A percentile compares a stretch with the other conserved stretches of the same genome.
Evolutionary conservation across 2,113 vertebrate genomes (phyloP).

Genomic region (Megaleporinus macrocephalus): DNA sequence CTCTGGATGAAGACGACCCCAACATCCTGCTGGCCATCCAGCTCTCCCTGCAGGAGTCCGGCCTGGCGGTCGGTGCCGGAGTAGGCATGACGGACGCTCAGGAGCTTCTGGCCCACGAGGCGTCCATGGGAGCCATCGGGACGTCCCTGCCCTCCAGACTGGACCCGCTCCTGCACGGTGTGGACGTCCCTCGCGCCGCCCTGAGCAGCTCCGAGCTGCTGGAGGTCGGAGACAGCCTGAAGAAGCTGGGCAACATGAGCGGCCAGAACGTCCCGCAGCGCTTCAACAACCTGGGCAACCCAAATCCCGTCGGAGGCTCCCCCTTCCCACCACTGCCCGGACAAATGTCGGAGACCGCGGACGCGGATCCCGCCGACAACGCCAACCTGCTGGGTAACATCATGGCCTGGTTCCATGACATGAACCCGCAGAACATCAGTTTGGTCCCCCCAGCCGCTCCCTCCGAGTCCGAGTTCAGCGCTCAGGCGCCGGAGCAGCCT

Average conservation of each 20-base stretch:
- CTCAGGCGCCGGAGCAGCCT: conserved; percentile 44
- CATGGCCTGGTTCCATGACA: conserved; percentile 99
- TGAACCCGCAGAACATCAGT: conserved; percentile 95
- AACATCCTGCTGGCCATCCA: conserved; percentile 98
- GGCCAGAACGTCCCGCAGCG: conserved; percentile 62
- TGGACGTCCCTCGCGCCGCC: conserved; percentile 83
- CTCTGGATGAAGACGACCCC: conserved; percentile 96
- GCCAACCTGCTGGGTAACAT: conserved; percentile 97
- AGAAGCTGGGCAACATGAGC: conserved; percentile 82
- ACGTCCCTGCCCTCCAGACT: conserved; percentile 93
- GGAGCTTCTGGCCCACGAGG: conserved; percentile 84
- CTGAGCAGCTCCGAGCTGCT: conserved; percentile 94
- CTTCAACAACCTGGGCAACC: conserved; percentile 65
- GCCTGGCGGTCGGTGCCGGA: conserved; percentile 69
- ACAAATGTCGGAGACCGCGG: conserved; percentile 22
- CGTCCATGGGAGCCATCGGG: conserved; percentile 91
- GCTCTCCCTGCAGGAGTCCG: conserved; percentile 95
- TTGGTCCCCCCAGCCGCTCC: conserved; percentile 77
- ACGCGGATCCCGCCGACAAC: conserved; percentile 78
- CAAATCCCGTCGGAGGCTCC: conserved; percentile 74
- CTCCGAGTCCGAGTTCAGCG: conserved; percentile 20
- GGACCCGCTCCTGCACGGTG: conserved; percentile 79
- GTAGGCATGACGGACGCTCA: conserved; percentile 73
- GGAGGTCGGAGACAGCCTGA: conserved; percentile 89
- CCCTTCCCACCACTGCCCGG: conserved; percentile 63